Base-by-base conservation (phyloP, 2,888 invertebrate genomes). In the Coelopa pilipes region DNA sequence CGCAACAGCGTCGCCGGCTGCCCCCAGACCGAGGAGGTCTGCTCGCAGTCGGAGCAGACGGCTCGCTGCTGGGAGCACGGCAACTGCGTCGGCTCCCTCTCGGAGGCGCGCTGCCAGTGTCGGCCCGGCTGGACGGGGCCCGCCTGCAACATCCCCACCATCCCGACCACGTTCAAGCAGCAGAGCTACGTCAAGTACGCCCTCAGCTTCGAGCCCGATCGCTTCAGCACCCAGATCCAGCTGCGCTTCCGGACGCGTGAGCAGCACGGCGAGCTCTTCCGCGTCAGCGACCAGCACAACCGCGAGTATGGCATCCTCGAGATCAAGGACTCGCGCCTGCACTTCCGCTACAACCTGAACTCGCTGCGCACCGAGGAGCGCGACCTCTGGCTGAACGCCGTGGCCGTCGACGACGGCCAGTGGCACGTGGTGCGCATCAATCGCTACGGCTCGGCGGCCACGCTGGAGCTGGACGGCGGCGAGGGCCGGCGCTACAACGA, bases 151-250 rank as follows among this genome's bases (percentile, higher is more conserved):
- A 91, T 93, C 62, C 92, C 93, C 69, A 97, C 96, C 0, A 93
- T 94, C 65, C 96, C 96, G 0, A 95, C 96, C 0, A 97, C 97
- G 76, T 97, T 98, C 87, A 93, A 96, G 84, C 93, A 94, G 0
- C 95, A 96, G 86, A 97, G 97, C 79, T 98, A 97, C 87, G 96
- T 98, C n/a, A 97, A 97, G 86, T 98, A 98, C 86, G 96, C 97
- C 1, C 89, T 98, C 49, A 96, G 96, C 81, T 97, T 97, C 85
- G 96, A 97, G 84, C 97, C 97, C 0, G 96, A 97, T 83, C 91
- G 95, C 80, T 97, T 96, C 83, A 94, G 94, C 70, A 97, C 96
- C 0, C 96, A 97, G 88, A 92, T 99, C 77, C 97, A 98, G 87
- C 89, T 99, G 71, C 90, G 96, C 80, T 98, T 99, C 89, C 91